Base-by-base conservation (phyloP, 2,113 vertebrate genomes). In the Todiramphus chloris region DNA sequence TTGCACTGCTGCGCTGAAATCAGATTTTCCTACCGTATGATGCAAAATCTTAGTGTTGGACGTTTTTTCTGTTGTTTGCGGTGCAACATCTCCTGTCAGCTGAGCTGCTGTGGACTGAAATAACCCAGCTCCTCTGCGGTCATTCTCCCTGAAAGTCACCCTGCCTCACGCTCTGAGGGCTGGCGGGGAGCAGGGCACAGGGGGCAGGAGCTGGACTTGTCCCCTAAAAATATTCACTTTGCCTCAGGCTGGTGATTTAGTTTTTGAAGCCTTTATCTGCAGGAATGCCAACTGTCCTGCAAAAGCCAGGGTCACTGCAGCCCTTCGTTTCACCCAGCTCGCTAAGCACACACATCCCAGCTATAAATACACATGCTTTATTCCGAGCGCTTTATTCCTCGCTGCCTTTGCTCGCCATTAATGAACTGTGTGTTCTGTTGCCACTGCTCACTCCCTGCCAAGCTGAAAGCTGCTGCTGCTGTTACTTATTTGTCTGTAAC, bases 1-100 rank as follows among this genome's bases (percentile, higher is more conserved):
- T 93, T 94, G 83, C 70, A 63, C 80, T 82, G 37, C 83, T 90
- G 89, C 91, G 7, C 96, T 97, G 87, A 96, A 97, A 96, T 98
- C 97, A 98, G 76, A 97, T 95, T 98, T 98, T 98, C 98, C 98
- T 97, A 89, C 84, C 74, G 35, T 97, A 91, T 95, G 90, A 97
- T 97, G 96, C 94, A 96, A 95, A 87, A 88, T 74, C 95, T 92
- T 80, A 89, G 92, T 74, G 83, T 93, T 97, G 94, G 94, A 62
- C 0, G 5, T 28, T 31, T 85, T 84, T 84, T 64, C 62, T 96
- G 90, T 93, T 96, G 89, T 97, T 97, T 97, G 97, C 2, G 95
- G 93, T 97, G 83, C 94, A 97, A 97, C 96, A 94, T 94, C 94
- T 96, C 86, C 85, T 27, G 77, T 96, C 98, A 98, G 97, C 96